Percentiles rank a stretch among this genome's conserved stretches.
These are phyloP conservation scores for Epinephelus malabaricus DNA, from an alignment of 2,797 vertebrate genomes.

Conservation along the genomic window DNA sequence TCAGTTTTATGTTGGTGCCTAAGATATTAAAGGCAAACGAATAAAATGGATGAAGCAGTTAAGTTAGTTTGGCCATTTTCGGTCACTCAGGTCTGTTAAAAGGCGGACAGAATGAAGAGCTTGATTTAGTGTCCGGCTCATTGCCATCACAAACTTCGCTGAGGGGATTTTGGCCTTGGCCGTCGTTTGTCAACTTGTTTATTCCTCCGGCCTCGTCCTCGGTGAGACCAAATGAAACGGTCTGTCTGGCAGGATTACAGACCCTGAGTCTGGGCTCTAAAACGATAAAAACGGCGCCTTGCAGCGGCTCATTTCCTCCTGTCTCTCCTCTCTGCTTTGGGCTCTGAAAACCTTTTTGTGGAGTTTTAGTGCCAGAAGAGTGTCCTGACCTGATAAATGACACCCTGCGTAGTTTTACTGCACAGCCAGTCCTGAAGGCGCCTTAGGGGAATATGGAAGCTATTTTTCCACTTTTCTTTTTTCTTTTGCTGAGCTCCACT, in stretches of 20 bases:
- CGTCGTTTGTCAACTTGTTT: conserved; percentile 35
- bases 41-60: not conserved
- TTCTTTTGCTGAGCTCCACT: not conserved
- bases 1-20: not conserved
- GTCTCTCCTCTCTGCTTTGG: conserved; percentile 18
- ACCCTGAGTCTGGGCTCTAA: conserved; percentile 17
- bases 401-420: conserved; percentile 5
- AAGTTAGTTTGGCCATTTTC: not conserved
- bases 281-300: not conserved
- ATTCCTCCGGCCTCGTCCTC: conserved; percentile 15
- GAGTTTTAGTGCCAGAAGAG: conserved; percentile 30
- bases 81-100: not conserved
- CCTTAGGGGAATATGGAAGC: not conserved
- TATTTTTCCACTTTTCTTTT: not conserved
- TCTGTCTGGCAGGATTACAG: conserved; percentile 46
- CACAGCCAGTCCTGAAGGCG: not conserved
- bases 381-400: conserved; percentile 43
- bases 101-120: not conserved
- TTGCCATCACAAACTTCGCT: not conserved
- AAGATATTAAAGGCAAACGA: not conserved
- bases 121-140: conserved; percentile 4
- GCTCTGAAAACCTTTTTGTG: conserved; percentile 40
- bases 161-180: not conserved
- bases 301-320: conserved; percentile 36
- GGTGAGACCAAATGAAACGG: conserved; percentile 27